phyloP scores from a whole-genome alignment of 2,888 invertebrate genomes.

The Camptogramma bilineatum region DNA sequence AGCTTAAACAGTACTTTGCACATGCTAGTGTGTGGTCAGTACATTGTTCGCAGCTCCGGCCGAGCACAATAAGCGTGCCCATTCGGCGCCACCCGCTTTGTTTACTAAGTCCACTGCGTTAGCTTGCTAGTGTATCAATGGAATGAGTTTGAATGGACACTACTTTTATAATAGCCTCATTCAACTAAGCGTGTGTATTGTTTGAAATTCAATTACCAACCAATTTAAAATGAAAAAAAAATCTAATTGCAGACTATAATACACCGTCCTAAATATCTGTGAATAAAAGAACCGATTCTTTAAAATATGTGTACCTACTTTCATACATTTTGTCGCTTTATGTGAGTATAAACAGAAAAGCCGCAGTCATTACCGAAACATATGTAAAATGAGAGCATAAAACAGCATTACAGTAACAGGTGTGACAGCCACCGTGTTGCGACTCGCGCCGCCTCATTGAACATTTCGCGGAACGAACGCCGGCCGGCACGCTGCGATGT shows the following conservation, averaged over 20 bases:
- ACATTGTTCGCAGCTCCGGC: slow-evolving; percentile 25
- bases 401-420: slow-evolving; percentile 30
- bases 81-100: slow-evolving; percentile 19
- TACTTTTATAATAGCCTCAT: slow-evolving; percentile 4
- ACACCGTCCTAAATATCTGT: no score
- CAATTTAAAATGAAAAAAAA: no score
- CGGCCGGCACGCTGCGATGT: slow-evolving; percentile 13
- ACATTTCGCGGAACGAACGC: slow-evolving; percentile 50
- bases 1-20: slow-evolving; percentile 13
- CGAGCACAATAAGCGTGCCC: slow-evolving; percentile 21
- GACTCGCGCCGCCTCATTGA: slow-evolving; percentile 47
- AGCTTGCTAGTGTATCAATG: slow-evolving; percentile 11
- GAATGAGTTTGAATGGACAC: slow-evolving; percentile 7
- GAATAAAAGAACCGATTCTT: not conserved
- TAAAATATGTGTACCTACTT: not conserved
- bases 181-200: not conserved
- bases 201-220: not conserved
- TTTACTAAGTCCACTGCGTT: slow-evolving; percentile 19
- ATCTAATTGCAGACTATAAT: no score
- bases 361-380: slow-evolving; percentile 17
- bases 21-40: slow-evolving; percentile 18
- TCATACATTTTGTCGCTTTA: not conserved
- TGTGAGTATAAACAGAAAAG: slow-evolving; percentile 3
- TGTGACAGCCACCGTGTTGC: slow-evolving; percentile 30
- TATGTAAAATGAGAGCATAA: slow-evolving; percentile 29